Evolutionary conservation across 2,888 invertebrate species (phyloP).

Genomic region (Cryptocephalus moraei): DNA sequence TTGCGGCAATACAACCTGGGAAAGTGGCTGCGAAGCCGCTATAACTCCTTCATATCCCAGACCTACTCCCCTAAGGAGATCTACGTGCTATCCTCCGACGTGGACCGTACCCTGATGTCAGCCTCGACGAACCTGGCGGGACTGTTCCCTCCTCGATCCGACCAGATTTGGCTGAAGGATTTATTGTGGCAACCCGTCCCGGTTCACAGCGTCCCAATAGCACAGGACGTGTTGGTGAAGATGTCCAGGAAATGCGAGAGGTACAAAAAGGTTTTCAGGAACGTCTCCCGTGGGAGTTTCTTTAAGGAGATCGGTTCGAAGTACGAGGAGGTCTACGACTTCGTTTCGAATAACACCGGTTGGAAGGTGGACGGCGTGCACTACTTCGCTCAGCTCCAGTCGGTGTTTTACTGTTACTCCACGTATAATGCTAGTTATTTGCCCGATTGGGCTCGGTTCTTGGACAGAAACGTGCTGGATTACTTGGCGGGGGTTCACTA

Average conservation of each 20-base stretch:
- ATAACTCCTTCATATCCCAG: slow-evolving; percentile 41
- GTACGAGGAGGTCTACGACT: slow-evolving; percentile 51
- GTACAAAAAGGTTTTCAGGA: slow-evolving; percentile 40
- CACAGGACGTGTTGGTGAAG: slow-evolving; percentile 8
- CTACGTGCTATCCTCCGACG: slow-evolving; percentile 62
- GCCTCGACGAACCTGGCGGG: slow-evolving; percentile 72
- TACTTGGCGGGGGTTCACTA: slow-evolving; percentile 52
- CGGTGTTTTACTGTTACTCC: slow-evolving; percentile 51
- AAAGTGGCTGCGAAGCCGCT: slow-evolving; percentile 6
- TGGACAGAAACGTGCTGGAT: slow-evolving; percentile 32
- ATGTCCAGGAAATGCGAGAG: neutral
- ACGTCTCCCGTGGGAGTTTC: slow-evolving; percentile 27
- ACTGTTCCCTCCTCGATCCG: slow-evolving; percentile 50
- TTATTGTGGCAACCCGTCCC: slow-evolving; percentile 59
- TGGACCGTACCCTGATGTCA: slow-evolving; percentile 81
- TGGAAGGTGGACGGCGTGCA: slow-evolving; percentile 1
- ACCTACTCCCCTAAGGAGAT: slow-evolving; percentile 47
- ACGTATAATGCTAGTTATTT: slow-evolving; percentile 46
- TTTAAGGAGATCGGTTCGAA: slow-evolving; percentile 40
- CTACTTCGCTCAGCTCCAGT: slow-evolving; percentile 1
- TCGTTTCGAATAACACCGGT: slow-evolving; percentile 53
- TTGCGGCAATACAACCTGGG: slow-evolving; percentile 6
- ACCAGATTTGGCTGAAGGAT: slow-evolving; percentile 33
- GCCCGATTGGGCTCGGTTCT: neutral
- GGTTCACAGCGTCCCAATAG: slow-evolving; percentile 44